Evolutionary conservation across 1,140 invertebrate genomes (phyloP).

Genomic region (Metaphire vulgaris): DNA sequence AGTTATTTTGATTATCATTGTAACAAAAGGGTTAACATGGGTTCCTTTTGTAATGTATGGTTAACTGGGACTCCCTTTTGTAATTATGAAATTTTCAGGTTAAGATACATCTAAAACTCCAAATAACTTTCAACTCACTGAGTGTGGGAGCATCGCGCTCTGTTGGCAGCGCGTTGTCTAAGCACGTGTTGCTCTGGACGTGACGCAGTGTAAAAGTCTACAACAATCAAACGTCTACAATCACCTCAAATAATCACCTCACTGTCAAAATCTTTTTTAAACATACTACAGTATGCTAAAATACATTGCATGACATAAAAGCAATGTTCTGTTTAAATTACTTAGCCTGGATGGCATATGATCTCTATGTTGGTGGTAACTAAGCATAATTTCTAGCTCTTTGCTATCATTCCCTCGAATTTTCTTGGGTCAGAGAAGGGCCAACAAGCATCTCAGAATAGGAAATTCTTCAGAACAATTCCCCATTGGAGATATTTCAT

Average conservation of each 20-base stretch:
- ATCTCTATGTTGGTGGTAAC: neutral
- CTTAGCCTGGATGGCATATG: neutral
- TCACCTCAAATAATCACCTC: neutral
- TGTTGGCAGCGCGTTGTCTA: constrained; percentile 37
- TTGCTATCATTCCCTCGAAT: no score
- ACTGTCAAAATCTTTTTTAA: neutral
- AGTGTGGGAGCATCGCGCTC: constrained; percentile 40
- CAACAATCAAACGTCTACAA: constrained; percentile 24
- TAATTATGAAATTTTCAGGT: no score
- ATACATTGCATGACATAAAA: neutral
- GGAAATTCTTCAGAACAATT: no score
- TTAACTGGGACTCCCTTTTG: neutral
- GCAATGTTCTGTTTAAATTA: neutral
- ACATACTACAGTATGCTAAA: neutral
- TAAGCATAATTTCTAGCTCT: no score
- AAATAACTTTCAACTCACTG: neutral
- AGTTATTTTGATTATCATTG: neutral
- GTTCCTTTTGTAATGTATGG: neutral
- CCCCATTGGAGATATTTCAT: no score
- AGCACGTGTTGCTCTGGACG: constrained; percentile 47
- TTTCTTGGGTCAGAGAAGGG: no score
- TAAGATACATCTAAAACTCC: no score
- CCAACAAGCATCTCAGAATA: no score
- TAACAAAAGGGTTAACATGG: neutral
- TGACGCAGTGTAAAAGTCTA: constrained; percentile 43